Base-by-base conservation (phyloP, 2,797 vertebrate genomes). In the Gambelia wislizenii region DNA sequence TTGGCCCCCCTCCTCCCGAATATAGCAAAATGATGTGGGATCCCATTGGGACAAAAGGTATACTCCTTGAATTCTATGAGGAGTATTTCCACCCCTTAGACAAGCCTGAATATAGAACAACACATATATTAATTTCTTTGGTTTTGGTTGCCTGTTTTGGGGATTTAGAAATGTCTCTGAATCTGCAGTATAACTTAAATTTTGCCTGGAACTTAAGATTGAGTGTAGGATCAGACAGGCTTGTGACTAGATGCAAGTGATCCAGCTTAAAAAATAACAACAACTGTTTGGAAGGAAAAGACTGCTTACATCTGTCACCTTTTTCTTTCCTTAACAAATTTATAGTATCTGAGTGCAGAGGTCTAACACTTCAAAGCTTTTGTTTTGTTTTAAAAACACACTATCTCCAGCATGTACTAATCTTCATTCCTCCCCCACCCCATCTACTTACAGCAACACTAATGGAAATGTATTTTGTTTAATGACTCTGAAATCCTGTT, bases 401-500 rank as follows among this genome's bases (percentile, higher is more conserved):
- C 95, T 92, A 95, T 93, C 92, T 97, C 90, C 94, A 94, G 87
- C 91, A 93, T 96, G 94, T 95, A 96, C 96, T 97, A 97, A 96
- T 97, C 96, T 97, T 97, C 94, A 95, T 95, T 94, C 95, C 91
- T 3, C 0, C 94, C 25, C 80, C 12, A 0, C 92, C 95, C 96
- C 94, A 95, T 96, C 96, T 96, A 96, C 95, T 97, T 97, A 97
- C 94, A 95, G 96, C 96, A 97, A 95, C 95, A 96, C 97, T 98
- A 98, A 98, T 98, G 97, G 97, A 98, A 98, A 98, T 98, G 97
- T 97, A 97, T 98, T 98, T 98, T 97, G 97, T 97, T 97, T 98
- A 98, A 98, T 98, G 97, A 98, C 97, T 98, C 97, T 97, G 97
- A 98, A 98, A 98, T 98, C 97, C 97, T 98, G 97, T 98, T 97